Evolutionary conservation across 2,113 vertebrate genomes (phyloP).

Genomic region (Rattus rattus): DNA sequence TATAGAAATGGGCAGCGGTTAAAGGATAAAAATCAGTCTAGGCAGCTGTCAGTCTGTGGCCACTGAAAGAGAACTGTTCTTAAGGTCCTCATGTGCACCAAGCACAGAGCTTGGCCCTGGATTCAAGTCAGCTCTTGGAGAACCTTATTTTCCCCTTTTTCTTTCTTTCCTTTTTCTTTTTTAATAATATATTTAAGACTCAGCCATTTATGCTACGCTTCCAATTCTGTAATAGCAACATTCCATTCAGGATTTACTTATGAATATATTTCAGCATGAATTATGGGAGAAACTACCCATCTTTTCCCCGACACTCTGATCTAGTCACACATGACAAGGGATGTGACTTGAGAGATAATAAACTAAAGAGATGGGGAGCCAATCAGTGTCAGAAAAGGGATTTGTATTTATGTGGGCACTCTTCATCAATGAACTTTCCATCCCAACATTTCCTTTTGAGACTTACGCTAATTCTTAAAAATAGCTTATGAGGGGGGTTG

Average conservation of each 20-base stretch:
- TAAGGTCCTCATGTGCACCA: constrained; percentile 25
- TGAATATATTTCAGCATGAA: neutral
- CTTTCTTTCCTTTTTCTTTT: neutral
- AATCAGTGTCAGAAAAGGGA: neutral
- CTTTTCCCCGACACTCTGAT: constrained; percentile 11
- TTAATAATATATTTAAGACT: neutral
- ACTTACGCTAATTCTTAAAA: neutral
- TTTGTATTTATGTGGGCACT: neutral
- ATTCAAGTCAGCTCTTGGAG: constrained; percentile 53
- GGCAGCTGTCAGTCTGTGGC: neutral
- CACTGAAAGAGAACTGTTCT: neutral
- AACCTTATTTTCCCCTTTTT: neutral
- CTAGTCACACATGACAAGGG: neutral
- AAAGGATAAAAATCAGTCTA: constrained; percentile 5
- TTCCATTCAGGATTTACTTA: constrained; percentile 36
- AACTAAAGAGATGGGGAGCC: neutral
- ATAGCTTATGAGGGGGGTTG: neutral
- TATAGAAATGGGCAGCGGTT: neutral
- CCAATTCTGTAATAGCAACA: constrained; percentile 29
- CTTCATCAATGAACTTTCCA: neutral
- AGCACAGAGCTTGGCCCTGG: neutral
- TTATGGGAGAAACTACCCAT: constrained; percentile 46
- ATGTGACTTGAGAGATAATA: neutral
- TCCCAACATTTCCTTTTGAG: neutral
- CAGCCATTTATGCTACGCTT: neutral